Percentiles rank a stretch among this genome's conserved stretches.
Evolutionary conservation across 2,797 vertebrate species (phyloP).

Genomic region (Vespertilio murinus): DNA sequence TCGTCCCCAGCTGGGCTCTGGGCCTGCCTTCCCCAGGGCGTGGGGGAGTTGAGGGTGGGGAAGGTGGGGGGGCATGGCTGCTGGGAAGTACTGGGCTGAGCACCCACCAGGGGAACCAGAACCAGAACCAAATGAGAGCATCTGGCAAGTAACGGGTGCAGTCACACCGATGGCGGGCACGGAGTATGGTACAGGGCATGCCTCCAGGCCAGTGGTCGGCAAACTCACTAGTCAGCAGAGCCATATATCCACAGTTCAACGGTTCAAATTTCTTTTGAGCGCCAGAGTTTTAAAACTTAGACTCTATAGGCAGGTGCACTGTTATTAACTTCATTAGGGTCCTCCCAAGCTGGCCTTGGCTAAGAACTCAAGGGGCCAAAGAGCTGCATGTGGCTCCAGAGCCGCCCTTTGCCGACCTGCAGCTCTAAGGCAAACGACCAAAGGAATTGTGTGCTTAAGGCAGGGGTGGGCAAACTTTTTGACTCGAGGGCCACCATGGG

Average conservation of each 20-base stretch:
- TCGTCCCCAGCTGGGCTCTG: background rate
- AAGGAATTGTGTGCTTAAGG: constrained; percentile 45
- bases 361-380: too few relatives aligned
- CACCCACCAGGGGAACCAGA: constrained; percentile 52
- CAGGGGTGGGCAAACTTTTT: too few relatives aligned
- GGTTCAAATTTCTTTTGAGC: too few relatives aligned
- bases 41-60: background rate
- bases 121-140: constrained; percentile 29
- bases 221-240: too few relatives aligned
- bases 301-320: too few relatives aligned
- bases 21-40: background rate
- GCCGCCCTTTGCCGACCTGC: too few relatives aligned
- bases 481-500: too few relatives aligned
- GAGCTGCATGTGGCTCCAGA: too few relatives aligned
- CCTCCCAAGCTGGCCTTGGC: too few relatives aligned
- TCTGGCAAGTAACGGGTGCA: constrained; percentile 11
- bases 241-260: too few relatives aligned
- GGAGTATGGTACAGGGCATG: background rate
- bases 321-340: too few relatives aligned
- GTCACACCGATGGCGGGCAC: constrained; percentile 5
- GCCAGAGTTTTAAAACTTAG: too few relatives aligned
- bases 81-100: constrained; percentile 10
- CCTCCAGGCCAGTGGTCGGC: background rate
- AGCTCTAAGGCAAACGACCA: constrained; percentile 2
- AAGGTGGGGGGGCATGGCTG: background rate